phyloP scores from a whole-genome alignment of 1,140 invertebrate genomes.

The Diachasmimorpha longicaudata region DNA sequence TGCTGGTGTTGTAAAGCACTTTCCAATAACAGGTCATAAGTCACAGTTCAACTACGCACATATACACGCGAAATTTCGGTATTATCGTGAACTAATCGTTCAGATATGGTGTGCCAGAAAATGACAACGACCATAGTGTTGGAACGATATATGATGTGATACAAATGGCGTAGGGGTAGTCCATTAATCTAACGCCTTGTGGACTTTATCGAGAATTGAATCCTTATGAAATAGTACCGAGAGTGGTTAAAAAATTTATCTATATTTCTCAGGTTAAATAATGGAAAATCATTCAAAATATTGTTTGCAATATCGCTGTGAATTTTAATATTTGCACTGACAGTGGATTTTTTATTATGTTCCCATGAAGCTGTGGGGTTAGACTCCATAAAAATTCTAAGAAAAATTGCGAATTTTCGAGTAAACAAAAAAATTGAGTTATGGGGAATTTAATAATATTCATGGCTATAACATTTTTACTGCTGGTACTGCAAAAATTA shows the following conservation, averaged over 20 bases:
- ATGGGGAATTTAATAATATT: too few relatives aligned
- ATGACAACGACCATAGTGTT: conserved; percentile 4
- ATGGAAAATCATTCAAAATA: neutral
- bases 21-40: conserved; percentile 7
- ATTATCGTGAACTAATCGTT: conserved; percentile 7
- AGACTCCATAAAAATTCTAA: too few relatives aligned
- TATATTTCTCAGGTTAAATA: neutral
- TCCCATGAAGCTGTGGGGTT: too few relatives aligned
- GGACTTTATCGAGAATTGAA: conserved; percentile 26
- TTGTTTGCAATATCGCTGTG: too few relatives aligned
- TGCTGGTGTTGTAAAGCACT: neutral
- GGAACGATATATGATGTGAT: conserved; percentile 11
- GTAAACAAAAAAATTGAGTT: too few relatives aligned
- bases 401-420: too few relatives aligned
- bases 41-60: neutral
- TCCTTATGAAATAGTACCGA: conserved; percentile 1
- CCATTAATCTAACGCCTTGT: conserved; percentile 30
- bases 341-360: too few relatives aligned
- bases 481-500: too few relatives aligned
- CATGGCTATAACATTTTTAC: too few relatives aligned
- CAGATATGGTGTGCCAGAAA: neutral
- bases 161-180: conserved; percentile 22
- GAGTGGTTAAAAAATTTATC: neutral
- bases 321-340: too few relatives aligned
- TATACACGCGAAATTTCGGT: neutral